These are phyloP conservation scores for Ooceraea biroi DNA, from an alignment of 1,140 invertebrate species.

Conservation along the genomic window DNA sequence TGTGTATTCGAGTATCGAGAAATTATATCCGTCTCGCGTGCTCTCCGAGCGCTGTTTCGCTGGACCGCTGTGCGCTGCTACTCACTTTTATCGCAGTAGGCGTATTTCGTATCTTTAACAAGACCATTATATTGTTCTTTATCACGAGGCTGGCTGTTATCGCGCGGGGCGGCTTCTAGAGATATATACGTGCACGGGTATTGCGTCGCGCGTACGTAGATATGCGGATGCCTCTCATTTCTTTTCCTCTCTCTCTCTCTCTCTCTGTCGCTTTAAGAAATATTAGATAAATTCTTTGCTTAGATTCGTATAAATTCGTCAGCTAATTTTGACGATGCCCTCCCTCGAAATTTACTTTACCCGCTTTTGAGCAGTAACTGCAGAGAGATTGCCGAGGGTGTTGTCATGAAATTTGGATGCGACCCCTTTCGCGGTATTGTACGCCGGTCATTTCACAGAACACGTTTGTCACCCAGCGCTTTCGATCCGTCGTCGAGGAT, in stretches of 20 bases:
- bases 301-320: too few relatives aligned
- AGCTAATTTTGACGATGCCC: too few relatives aligned
- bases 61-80: constrained; percentile 37
- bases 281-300: too few relatives aligned
- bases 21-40: constrained; percentile 7
- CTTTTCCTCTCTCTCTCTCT: too few relatives aligned
- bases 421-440: constrained; percentile 35
- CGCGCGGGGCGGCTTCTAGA: constrained; percentile 78
- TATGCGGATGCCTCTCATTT: constrained; percentile 26
- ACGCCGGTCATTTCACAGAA: constrained; percentile 40
- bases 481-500: constrained; percentile 61
- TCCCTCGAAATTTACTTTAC: too few relatives aligned
- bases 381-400: neutral
- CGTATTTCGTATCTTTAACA: constrained; percentile 81
- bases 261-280: too few relatives aligned
- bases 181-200: constrained; percentile 66
- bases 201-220: constrained; percentile 33
- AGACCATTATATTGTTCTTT: constrained; percentile 81
- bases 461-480: constrained; percentile 37
- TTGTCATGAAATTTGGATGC: constrained; percentile 44
- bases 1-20: constrained; percentile 1
- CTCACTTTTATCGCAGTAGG: constrained; percentile 81
- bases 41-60: constrained; percentile 4
- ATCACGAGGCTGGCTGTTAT: constrained; percentile 71
- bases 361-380: too few relatives aligned